Base-by-base conservation (phyloP, 2,888 invertebrate genomes). In the Mantis religiosa region DNA sequence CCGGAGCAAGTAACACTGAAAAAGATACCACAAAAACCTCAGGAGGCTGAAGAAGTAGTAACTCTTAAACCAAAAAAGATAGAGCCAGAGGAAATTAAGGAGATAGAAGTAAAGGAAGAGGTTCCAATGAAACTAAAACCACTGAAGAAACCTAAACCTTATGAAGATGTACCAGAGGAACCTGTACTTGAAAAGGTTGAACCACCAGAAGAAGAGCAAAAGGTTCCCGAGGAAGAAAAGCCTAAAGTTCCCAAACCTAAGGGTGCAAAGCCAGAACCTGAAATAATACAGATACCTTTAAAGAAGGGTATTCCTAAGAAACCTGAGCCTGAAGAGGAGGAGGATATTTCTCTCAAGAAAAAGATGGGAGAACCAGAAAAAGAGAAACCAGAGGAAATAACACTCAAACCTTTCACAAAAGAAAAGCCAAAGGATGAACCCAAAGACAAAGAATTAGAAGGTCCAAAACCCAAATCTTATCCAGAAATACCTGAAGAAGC, bases 1-100 rank as follows among this genome's bases (percentile, higher is more conserved):
- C 91, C 92, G 25, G 94, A 94, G 91, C 92, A 92, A 71, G 92
- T 95, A 0, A 93, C 93, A 71, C 92, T 95, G 25, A 95, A 94
- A 91, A 95, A 95, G 91, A 93, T 94, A 88, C 94, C 94, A 2
- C 91, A 93, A 87, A 94, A 90, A 89, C 90, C 90, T 83, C 85
- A 88, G 83, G 89, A 90, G 82, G 86, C 88, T 27, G 90, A 90
- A 28, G 89, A 90, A 71, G 89, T 89, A 85, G 89, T 89, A n/a
- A 91, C 90, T 86, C 87, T 87, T 28, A 92, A 92, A 89, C 91
- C 91, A 82, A 93, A 92, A 89, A 92, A 91, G 82, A 91, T 91
- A 89, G 90, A 90, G 89, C 89, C 90, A 20, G 89, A 91, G 90
- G 90, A 90, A 34, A 90, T 87, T 90, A 91, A 91, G 89, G 90